Conservation (phyloP, 2,888 invertebrate species). For the Zygogramma bicolorata region DNA sequence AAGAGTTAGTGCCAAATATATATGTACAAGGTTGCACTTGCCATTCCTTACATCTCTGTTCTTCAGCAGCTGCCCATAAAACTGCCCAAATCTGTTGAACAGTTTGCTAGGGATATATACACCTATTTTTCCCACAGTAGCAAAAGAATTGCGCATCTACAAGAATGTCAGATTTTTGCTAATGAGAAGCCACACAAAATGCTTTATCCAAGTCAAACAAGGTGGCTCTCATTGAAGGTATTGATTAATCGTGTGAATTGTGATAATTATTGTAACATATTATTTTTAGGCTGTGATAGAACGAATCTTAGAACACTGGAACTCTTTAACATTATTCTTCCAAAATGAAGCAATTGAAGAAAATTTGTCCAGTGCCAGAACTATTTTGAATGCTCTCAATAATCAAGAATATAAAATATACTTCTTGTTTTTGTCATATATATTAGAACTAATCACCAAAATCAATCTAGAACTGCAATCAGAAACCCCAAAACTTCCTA, state of each 20-base stretch:
- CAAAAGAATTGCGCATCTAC: background rate
- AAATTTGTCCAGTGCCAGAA: constrained; percentile 11
- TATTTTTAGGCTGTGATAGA: background rate
- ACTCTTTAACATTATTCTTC: constrained; percentile 8
- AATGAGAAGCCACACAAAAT: no score
- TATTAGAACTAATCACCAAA: background rate
- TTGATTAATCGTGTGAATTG: constrained; percentile 4
- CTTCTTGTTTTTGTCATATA: constrained; percentile 12
- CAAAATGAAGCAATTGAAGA: background rate
- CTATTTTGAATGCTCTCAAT: constrained; percentile 3
- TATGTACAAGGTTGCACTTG: background rate
- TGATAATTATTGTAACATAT: background rate
- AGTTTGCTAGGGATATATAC: no score
- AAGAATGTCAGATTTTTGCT: background rate
- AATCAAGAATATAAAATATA: background rate
- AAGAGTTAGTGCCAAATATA: constrained; percentile 8
- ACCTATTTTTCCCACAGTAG: constrained; percentile 1
- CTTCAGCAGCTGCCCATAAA: background rate
- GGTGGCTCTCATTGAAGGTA: constrained; percentile 11
- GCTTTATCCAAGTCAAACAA: no score
- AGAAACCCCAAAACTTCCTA: no score
- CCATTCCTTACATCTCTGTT: no score
- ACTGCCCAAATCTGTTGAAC: no score
- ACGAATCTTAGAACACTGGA: background rate
- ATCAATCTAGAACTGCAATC: no score